Conservation (phyloP, 2,888 invertebrate species). For the Helicoverpa assulta region DNA sequence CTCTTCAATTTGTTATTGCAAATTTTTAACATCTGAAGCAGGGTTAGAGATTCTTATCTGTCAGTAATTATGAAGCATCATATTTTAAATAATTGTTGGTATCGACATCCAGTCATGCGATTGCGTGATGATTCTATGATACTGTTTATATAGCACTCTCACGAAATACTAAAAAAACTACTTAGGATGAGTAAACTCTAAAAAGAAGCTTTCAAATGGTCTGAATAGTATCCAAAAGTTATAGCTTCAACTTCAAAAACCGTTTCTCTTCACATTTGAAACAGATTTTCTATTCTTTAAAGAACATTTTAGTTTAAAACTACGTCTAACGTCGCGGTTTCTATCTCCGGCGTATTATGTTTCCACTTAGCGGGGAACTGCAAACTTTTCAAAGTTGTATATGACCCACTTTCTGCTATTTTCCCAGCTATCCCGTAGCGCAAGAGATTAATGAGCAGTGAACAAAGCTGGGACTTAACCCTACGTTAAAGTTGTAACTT, state of each 20-base stretch:
- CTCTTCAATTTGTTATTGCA: no score
- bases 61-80: background rate
- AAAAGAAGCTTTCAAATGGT: no score
- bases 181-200: no score
- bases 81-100: background rate
- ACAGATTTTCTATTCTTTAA: background rate
- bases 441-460: conserved; percentile 27
- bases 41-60: background rate
- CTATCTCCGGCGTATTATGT: conserved; percentile 28
- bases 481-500: conserved; percentile 27
- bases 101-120: background rate
- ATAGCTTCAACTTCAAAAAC: background rate
- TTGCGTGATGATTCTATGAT: background rate
- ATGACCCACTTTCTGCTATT: conserved; percentile 12
- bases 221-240: no score
- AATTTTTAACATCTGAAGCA: no score
- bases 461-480: conserved; percentile 20
- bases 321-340: conserved; percentile 25
- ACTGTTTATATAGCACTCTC: background rate
- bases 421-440: conserved; percentile 14
- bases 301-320: conserved; percentile 29
- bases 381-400: conserved; percentile 26
- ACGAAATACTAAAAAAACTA: no score
- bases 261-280: background rate
- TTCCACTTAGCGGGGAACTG: conserved; percentile 7